phyloP scores from a whole-genome alignment of 2,888 invertebrate genomes.

The Gastrophysa polygoni region DNA sequence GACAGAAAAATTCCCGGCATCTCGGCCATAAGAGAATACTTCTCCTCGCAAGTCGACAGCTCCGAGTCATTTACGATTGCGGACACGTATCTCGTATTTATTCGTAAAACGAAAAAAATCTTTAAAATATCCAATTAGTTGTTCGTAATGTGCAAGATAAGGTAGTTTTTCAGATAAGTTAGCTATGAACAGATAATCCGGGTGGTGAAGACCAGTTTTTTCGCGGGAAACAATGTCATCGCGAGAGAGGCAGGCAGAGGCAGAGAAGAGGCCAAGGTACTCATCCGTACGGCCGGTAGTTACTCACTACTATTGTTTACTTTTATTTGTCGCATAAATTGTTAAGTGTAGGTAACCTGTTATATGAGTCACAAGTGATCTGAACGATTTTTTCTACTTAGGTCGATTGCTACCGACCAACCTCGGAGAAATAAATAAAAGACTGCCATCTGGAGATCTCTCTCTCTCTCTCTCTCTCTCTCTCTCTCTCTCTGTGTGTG shows the following conservation, averaged over 20 bases:
- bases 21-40: conserved; percentile 39
- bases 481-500: neutral
- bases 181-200: conserved; percentile 52
- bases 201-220: conserved; percentile 55
- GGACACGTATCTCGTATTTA: conserved; percentile 52
- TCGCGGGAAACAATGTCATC: conserved; percentile 55
- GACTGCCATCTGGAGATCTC: conserved; percentile 45
- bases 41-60: conserved; percentile 40
- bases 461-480: too few species aligned
- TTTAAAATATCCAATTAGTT: conserved; percentile 55
- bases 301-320: conserved; percentile 57
- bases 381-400: conserved; percentile 47
- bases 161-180: conserved; percentile 50
- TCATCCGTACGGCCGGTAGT: conserved; percentile 53
- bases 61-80: conserved; percentile 48
- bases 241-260: conserved; percentile 50
- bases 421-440: conserved; percentile 53
- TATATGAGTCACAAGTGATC: conserved; percentile 56
- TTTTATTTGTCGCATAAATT: conserved; percentile 58
- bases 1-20: conserved; percentile 39
- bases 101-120: conserved; percentile 51
- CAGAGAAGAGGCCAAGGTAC: conserved; percentile 51
- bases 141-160: conserved; percentile 54
- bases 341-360: conserved; percentile 53
- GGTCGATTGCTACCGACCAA: conserved; percentile 46